Base-by-base conservation (phyloP, 2,113 vertebrate species). In the Oreocharis arfaki region DNA sequence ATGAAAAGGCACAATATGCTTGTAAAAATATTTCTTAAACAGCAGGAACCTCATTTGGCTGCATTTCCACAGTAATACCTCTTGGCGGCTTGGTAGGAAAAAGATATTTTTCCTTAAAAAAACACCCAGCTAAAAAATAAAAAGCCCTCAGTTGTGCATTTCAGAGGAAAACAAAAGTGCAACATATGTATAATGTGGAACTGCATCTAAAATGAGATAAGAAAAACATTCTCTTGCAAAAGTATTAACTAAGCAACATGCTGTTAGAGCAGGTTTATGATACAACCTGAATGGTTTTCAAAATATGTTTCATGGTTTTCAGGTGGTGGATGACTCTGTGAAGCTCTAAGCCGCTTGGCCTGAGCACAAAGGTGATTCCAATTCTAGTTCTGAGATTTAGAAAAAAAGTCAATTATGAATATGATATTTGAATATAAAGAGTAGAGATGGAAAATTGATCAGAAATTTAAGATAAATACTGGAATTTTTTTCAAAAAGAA, bases 111-210 rank as follows among this genome's bases (percentile, higher is more conserved):
- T 63, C 39, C 19, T 60, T 49, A 7, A 82, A 61, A 79, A 42
- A 53, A 68, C n/a, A 16, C 0, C 0, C 2, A n/a, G 22, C 6
- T 23, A 11, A 75, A 89, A 87, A 52, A 2, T 9, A 82, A 67
- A 87, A 22, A 57, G 10, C 32, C 23, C 15, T 82, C n/a, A 88
- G 68, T 76, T 0, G 3, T 41, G 24, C 11, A 73, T 82, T 93
- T 90, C 46, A 76, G 73, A 82, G 13, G 30, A 91, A 93, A 53
- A 81, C 30, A 82, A 46, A 93, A 90, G 19, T 60, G 11, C 9
- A 91, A 44, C 84, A 93, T 87, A 93, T 89, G 74, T 87, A 27
- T 82, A 89, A 87, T 87, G 33, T 75, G n/a, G 47, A 89, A 49
- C 13, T 78, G 33, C 35, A 67, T 71, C 81, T 93, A 94, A 95